A percentile compares a stretch with the other conserved stretches of the same genome.
Conservation (phyloP, 2,113 vertebrate species). For the Microcebus griseorufus region DNA sequence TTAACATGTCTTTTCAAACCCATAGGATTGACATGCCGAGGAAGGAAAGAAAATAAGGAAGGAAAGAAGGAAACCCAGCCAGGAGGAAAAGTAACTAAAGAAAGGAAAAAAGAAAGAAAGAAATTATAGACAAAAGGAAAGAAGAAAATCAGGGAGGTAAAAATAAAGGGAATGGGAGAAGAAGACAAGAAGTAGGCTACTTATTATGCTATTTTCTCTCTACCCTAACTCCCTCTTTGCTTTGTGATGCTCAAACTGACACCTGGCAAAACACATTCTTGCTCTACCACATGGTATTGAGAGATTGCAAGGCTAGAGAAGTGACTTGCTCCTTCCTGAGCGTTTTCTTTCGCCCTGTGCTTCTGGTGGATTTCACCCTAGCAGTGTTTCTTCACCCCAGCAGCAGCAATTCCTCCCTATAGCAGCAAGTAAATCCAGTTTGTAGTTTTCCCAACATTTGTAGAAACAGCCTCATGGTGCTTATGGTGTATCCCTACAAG, state of each 20-base stretch:
- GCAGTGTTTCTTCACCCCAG: accelerated
- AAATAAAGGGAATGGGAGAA: not conserved
- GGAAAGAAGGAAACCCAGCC: not conserved
- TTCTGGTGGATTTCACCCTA: not conserved
- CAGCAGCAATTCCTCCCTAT: accelerated
- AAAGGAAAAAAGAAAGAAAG: not conserved
- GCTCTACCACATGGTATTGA: not conserved
- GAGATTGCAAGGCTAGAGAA: not conserved
- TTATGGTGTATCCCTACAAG: not conserved
- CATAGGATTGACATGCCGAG: not conserved
- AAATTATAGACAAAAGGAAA: not conserved
- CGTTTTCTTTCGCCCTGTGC: not conserved
- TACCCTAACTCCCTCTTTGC: too few relatives aligned
- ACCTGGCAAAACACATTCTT: not conserved
- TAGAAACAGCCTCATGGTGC: not conserved
- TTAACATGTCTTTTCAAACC: not conserved
- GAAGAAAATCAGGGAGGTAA: not conserved
- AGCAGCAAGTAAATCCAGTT: too few relatives aligned
- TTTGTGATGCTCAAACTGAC: not conserved
- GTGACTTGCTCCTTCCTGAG: not conserved
- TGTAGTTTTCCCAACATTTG: not conserved
- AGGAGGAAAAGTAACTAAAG: not conserved
- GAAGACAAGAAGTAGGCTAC: not conserved
- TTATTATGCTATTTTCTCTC: not conserved
- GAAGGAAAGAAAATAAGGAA: not conserved